Evolutionary conservation across 2,113 vertebrate species (phyloP).

Genomic region (Seriola rivoliana): DNA sequence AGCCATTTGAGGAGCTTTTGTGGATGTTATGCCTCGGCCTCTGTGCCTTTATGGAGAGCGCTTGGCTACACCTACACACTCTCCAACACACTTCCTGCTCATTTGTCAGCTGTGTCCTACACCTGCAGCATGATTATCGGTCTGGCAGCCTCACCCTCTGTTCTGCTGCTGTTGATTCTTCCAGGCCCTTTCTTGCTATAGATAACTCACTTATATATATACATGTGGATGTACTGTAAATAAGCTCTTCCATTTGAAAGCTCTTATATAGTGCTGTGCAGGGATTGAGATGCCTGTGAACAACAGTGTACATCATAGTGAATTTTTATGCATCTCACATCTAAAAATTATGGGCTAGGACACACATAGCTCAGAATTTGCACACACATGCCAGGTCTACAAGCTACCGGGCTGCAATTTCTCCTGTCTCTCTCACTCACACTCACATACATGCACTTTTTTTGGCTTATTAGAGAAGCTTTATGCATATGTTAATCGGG

Average conservation of each 20-base stretch:
- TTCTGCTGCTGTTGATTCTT: constrained; percentile 35
- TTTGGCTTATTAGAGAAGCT: constrained; percentile 12
- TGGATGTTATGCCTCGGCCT: constrained; percentile 67
- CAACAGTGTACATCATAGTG: neutral
- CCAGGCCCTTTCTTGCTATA: neutral
- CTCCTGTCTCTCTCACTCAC: neutral
- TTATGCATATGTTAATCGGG: constrained; percentile 34
- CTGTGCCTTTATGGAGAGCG: constrained; percentile 52
- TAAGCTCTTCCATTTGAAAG: neutral
- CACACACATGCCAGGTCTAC: neutral
- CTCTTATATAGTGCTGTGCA: neutral
- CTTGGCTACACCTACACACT: constrained; percentile 68
- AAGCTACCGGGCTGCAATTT: constrained; percentile 2
- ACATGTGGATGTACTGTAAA: neutral
- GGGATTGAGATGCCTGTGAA: neutral
- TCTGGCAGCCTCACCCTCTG: constrained; percentile 36
- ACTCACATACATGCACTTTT: neutral
- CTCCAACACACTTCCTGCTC: constrained; percentile 65
- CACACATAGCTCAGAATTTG: neutral
- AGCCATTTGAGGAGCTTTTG: constrained; percentile 69
- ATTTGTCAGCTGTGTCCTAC: constrained; percentile 64
- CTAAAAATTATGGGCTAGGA: neutral
- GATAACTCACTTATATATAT: neutral
- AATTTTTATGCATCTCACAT: neutral
- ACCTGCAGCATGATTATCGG: constrained; percentile 55